These are phyloP conservation scores for Andrena minutula DNA, from an alignment of 2,888 invertebrate species.

Conservation along the genomic window DNA sequence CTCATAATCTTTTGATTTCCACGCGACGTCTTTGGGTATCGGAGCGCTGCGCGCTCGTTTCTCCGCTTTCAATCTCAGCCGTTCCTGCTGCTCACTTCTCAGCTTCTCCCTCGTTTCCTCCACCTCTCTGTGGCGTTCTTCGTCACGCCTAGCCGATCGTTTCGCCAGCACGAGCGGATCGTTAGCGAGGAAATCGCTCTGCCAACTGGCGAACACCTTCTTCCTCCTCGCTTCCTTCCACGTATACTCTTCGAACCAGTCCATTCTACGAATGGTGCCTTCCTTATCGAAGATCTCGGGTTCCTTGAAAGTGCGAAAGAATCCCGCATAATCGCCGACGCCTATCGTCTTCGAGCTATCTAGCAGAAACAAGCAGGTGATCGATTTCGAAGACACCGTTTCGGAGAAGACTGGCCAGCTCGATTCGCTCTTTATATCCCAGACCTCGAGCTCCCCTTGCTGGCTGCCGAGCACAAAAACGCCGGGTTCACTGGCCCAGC, in stretches of 20 bases:
- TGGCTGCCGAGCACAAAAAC: slow-evolving; percentile 89
- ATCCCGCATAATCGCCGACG: slow-evolving; percentile 85
- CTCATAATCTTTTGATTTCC: slow-evolving; percentile 88
- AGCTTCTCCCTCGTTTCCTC: slow-evolving; percentile 82
- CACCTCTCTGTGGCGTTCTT: slow-evolving; percentile 87
- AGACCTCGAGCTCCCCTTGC: slow-evolving; percentile 92
- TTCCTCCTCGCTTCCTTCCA: slow-evolving; percentile 77
- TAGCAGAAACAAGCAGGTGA: slow-evolving; percentile 67
- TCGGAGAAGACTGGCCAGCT: slow-evolving; percentile 89
- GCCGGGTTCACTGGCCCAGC: slow-evolving; percentile 92
- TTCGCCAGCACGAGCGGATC: slow-evolving; percentile 69
- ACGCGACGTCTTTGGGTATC: slow-evolving; percentile 84
- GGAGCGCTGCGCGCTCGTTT: slow-evolving; percentile 56
- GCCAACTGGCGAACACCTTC: slow-evolving; percentile 76
- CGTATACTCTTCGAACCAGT: slow-evolving; percentile 79
- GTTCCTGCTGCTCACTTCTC: slow-evolving; percentile 69
- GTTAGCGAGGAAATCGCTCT: slow-evolving; percentile 73
- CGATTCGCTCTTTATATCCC: slow-evolving; percentile 91
- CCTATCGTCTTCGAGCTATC: slow-evolving; percentile 85
- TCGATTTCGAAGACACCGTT: slow-evolving; percentile 86
- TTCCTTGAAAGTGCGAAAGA: slow-evolving; percentile 86
- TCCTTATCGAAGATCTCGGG: slow-evolving; percentile 83
- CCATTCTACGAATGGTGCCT: slow-evolving; percentile 67
- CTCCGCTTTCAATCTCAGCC: slow-evolving; percentile 77
- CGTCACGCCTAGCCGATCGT: slow-evolving; percentile 67